Evolutionary conservation across 2,888 invertebrate genomes (phyloP).

Genomic region (Dioctria rufipes): DNA sequence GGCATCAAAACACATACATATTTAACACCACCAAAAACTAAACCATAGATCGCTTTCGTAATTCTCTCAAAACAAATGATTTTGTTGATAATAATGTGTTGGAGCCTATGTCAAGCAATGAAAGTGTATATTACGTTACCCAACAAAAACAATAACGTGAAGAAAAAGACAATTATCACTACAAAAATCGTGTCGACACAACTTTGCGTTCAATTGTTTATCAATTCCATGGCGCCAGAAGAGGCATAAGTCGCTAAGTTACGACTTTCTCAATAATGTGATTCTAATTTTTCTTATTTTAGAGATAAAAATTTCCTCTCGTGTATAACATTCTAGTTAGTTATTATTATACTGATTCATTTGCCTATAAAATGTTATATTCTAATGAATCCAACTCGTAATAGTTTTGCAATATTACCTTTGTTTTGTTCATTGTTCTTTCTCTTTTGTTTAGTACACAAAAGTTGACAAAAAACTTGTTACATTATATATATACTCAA

Average conservation of each 20-base stretch:
- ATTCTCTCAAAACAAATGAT: constrained; percentile 31
- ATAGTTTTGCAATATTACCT: constrained; percentile 18
- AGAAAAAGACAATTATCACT: neutral
- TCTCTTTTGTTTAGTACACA: neutral
- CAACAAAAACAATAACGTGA: neutral
- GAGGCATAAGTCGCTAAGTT: constrained; percentile 33
- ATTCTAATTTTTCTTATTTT: constrained; percentile 1
- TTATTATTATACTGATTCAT: neutral
- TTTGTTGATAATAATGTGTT: constrained; percentile 28
- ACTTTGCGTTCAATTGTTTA: constrained; percentile 8
- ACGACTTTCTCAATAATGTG: constrained; percentile 32
- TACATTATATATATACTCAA: neutral
- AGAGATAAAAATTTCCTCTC: constrained; percentile 30
- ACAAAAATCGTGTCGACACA: constrained; percentile 9
- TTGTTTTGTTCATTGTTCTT: neutral
- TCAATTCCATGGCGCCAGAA: constrained; percentile 23
- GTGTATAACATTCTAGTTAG: constrained; percentile 12
- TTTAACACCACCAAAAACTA: constrained; percentile 60
- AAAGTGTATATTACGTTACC: neutral
- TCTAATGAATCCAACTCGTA: neutral
- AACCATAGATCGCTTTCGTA: constrained; percentile 19
- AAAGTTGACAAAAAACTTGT: too few relatives aligned
- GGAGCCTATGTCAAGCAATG: constrained; percentile 41
- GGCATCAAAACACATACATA: constrained; percentile 69
- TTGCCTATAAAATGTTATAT: neutral